phyloP scores from a whole-genome alignment of 92 coral and sea anemone species.

The Zoanthus sansibaricus region DNA sequence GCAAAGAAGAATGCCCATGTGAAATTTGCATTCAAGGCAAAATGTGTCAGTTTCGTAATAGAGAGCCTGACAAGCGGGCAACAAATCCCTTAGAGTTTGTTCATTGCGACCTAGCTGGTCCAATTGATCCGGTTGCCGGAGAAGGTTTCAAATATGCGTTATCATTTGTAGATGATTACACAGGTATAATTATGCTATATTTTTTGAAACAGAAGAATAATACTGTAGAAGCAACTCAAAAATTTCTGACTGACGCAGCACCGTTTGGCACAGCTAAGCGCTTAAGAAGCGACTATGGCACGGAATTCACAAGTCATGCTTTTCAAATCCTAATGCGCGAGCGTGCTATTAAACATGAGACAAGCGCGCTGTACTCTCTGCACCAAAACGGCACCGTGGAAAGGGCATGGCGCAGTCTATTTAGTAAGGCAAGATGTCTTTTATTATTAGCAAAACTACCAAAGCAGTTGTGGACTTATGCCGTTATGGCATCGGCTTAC shows the following conservation, averaged over 20 bases:
- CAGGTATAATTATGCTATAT: constrained; percentile 44
- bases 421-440: constrained; percentile 56
- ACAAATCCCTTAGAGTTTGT: constrained; percentile 49
- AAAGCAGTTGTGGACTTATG: constrained; percentile 48
- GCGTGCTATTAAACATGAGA: constrained; percentile 53
- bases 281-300: constrained; percentile 53
- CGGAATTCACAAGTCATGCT: constrained; percentile 37
- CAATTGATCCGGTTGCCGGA: constrained; percentile 46
- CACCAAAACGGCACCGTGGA: constrained; percentile 63
- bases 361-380: constrained; percentile 59
- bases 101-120: constrained; percentile 60
- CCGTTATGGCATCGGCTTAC: constrained; percentile 48
- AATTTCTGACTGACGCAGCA: constrained; percentile 49
- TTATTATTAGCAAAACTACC: constrained; percentile 49
- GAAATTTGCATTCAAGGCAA: constrained; percentile 52
- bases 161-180: constrained; percentile 46
- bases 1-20: constrained; percentile 41
- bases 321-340: constrained; percentile 46
- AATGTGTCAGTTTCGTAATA: constrained; percentile 46
- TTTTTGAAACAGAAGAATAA: constrained; percentile 55
- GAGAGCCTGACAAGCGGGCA: constrained; percentile 53
- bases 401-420: constrained; percentile 57
- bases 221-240: constrained; percentile 36
- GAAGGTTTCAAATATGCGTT: constrained; percentile 50
- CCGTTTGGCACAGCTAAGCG: constrained; percentile 54